These are phyloP conservation scores for Trididemnum miniatum DNA, from an alignment of 23 tunicate genomes.

Conservation along the genomic window DNA sequence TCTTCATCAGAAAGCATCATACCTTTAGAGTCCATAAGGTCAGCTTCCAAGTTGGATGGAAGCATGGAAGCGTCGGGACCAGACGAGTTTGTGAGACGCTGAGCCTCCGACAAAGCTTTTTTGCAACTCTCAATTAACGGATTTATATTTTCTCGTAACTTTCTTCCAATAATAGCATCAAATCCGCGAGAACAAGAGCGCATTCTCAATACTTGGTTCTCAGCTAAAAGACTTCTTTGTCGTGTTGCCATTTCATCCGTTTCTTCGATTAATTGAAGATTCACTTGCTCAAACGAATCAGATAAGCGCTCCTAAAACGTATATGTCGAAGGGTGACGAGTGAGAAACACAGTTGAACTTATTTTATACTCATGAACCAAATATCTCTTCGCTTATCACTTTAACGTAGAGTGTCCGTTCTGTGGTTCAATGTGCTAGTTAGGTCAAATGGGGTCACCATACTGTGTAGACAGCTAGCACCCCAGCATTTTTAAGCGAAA, in stretches of 20 bases:
- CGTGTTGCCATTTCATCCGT: conserved; percentile 59
- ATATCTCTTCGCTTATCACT: too few species aligned
- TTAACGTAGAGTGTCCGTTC: too few species aligned
- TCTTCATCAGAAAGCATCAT: conserved; percentile 2
- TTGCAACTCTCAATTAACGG: background rate
- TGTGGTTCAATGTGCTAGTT: too few species aligned
- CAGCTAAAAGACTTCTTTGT: conserved; percentile 37
- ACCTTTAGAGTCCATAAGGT: background rate
- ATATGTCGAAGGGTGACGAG: too few species aligned
- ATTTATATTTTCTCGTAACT: conserved; percentile 3
- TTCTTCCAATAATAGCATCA: conserved; percentile 30
- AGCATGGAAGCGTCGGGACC: background rate
- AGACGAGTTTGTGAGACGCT: background rate
- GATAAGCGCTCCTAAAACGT: conserved; percentile 41
- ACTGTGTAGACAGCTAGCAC: too few species aligned
- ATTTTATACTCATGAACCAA: too few species aligned
- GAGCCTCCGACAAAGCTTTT: background rate
- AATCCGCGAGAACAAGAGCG: conserved; percentile 36
- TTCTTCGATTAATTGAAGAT: conserved; percentile 55
- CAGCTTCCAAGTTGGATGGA: too few species aligned
- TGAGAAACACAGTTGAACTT: too few species aligned
- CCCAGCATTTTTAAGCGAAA: too few species aligned
- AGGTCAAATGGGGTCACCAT: too few species aligned
- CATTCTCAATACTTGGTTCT: conserved; percentile 34
- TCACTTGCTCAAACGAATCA: conserved; percentile 64